Base-by-base conservation (phyloP, 2,797 vertebrate species). In the Glossophaga mutica region DNA sequence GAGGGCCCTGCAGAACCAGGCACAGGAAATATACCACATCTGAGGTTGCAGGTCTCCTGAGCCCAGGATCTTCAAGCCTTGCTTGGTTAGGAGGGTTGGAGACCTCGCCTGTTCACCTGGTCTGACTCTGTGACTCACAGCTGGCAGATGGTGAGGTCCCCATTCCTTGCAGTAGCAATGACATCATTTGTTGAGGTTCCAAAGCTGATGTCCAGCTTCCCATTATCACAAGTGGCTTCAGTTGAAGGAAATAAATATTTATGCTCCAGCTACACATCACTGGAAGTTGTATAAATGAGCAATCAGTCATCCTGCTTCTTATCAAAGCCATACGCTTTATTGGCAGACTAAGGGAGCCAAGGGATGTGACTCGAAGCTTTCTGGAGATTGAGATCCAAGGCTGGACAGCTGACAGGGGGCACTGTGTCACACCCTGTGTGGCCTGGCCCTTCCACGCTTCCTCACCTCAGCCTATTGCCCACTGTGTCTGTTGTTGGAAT, bases 241-340 rank as follows among this genome's bases (percentile, higher is more conserved):
- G 55, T 24, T 34, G 50, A 86, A 90, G 62, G 59, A 68, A 86
- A 29, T 92, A 73, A 52, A 76, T 91, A 91, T 77, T 67, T 73
- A 52, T 57, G 42, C 24, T 39, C 6, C 48, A 44, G 83, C 73
- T 73, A 11, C 29, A 82, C 24, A 57, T 26, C 16, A 65, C 37
- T 50, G 82, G 39, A 62, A 37, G 34, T 46, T 79, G 50, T 74
- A 6, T 73, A 76, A 52, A 14, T 44, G 46, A 92, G 18, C 44
- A 14, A 7, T 65, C 88, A 22, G 62, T 89, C 90, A 79, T 21
- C 90, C 68, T 91, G 83, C 65, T n/a, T 84, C 15, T 67, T 42
- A 39, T 91, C 94, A 89, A 34, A 50, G 70, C 44, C 0, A 0
- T 26, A 3, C 2, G 2, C 65, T 71, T 42, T 42, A 76, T 42